Conservation (phyloP, 35 echinoderm and acorn worm genomes). For the Acanthaster planci region DNA sequence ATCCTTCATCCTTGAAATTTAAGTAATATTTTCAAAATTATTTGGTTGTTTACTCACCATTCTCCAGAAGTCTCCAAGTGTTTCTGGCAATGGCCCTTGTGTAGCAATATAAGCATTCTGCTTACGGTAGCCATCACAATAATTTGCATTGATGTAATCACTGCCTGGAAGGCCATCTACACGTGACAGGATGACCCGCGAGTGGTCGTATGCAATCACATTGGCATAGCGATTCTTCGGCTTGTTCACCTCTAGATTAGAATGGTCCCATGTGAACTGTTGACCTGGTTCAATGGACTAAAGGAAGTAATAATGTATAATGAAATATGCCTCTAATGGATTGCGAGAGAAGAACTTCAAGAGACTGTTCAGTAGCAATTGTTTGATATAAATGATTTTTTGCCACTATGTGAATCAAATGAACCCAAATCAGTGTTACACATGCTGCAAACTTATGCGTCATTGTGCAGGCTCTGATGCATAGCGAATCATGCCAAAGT, state of each 20-base stretch:
- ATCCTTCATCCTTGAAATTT: too few species aligned
- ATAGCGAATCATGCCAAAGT: too few species aligned
- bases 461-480: too few species aligned
- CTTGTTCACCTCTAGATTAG: constrained; percentile 90
- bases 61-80: constrained; percentile 95
- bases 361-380: too few species aligned
- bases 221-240: constrained; percentile 99
- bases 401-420: too few species aligned
- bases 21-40: too few species aligned
- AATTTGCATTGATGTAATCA: constrained; percentile 98
- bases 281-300: constrained; percentile 99
- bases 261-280: constrained; percentile 99
- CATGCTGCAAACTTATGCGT: too few species aligned
- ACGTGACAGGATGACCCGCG: constrained; percentile 69
- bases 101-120: constrained; percentile 98
- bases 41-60: constrained; percentile 43
- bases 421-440: too few species aligned
- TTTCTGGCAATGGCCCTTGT: constrained; percentile 93
- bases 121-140: constrained; percentile 97
- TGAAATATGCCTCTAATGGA: background rate
- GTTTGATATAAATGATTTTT: too few species aligned
- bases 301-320: background rate
- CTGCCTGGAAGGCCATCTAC: constrained; percentile 89
- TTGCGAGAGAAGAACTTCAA: too few species aligned
- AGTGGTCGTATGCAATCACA: constrained; percentile 98